Evolutionary conservation across 2,888 invertebrate genomes (phyloP).

Genomic region (Eurytoma californica): DNA sequence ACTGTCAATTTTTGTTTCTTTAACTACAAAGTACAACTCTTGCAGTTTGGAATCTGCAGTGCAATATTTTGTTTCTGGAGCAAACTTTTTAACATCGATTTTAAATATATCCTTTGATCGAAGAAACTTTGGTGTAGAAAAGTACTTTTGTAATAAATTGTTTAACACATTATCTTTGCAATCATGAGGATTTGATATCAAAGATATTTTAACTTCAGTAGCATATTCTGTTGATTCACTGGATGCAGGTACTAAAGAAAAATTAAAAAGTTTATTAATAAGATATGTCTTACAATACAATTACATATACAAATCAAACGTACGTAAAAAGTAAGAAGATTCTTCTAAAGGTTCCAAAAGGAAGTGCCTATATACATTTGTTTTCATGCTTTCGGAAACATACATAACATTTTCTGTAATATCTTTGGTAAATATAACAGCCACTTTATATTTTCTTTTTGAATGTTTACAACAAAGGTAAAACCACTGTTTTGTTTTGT

Average conservation of each 20-base stretch:
- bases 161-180: conserved; percentile 76
- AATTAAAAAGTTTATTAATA: conserved; percentile 7
- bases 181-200: conserved; percentile 65
- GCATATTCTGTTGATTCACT: conserved; percentile 60
- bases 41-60: conserved; percentile 60
- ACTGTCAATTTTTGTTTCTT: conserved; percentile 61
- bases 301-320: conserved; percentile 52
- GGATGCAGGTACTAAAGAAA: conserved; percentile 59
- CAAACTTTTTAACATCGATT: conserved; percentile 78
- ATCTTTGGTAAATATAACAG: conserved; percentile 58
- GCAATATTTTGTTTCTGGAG: conserved; percentile 71
- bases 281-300: background rate
- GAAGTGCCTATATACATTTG: conserved; percentile 64
- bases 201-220: conserved; percentile 64
- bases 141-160: conserved; percentile 81
- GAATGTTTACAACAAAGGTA: conserved; percentile 63
- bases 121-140: conserved; percentile 81
- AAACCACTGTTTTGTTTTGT: conserved; percentile 56
- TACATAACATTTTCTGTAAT: conserved; percentile 58
- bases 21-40: conserved; percentile 75
- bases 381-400: conserved; percentile 65
- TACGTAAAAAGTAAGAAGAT: conserved; percentile 65
- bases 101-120: conserved; percentile 81
- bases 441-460: conserved; percentile 66
- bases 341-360: conserved; percentile 49